Conservation (phyloP, 2,797 vertebrate species). For the Argyrosomus regius region DNA sequence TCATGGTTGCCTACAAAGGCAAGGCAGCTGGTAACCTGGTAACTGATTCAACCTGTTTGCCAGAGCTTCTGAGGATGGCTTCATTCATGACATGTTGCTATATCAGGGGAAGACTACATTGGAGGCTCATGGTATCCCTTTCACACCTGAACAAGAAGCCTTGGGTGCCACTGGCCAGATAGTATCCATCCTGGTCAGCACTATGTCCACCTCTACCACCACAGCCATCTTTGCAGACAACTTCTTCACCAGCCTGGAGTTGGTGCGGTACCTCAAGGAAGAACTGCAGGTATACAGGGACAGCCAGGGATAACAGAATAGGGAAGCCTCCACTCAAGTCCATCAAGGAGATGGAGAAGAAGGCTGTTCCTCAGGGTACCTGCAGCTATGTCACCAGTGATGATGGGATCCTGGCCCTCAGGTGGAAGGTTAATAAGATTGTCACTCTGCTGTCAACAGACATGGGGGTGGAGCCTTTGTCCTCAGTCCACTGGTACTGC, state of each 20-base stretch:
- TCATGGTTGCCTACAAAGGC: constrained; percentile 42
- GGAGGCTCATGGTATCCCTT: background rate
- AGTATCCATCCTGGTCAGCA: constrained; percentile 21
- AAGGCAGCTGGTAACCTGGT: constrained; percentile 28
- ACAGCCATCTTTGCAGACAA: constrained; percentile 26
- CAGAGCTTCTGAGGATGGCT: background rate
- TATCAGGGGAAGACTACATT: background rate
- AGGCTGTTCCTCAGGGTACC: constrained; percentile 1
- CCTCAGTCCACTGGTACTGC: constrained; percentile 20
- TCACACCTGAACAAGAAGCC: constrained; percentile 19
- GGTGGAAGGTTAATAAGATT: constrained; percentile 30
- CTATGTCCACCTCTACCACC: constrained; percentile 7
- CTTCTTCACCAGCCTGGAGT: constrained; percentile 21
- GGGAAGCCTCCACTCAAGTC: constrained; percentile 1
- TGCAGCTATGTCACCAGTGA: constrained; percentile 21
- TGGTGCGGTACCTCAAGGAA: background rate
- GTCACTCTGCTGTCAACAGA: constrained; percentile 42
- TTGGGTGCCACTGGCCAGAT: constrained; percentile 11
- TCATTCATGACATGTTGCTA: background rate
- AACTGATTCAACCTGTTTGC: background rate
- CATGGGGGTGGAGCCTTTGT: constrained; percentile 10
- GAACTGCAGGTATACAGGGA: constrained; percentile 27
- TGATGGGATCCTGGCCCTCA: constrained; percentile 29
- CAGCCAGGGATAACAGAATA: constrained; percentile 5
- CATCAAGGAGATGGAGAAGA: constrained; percentile 32